These are phyloP conservation scores for Emydura subglobosa DNA, from an alignment of 2,113 vertebrate species.

Conservation along the genomic window DNA sequence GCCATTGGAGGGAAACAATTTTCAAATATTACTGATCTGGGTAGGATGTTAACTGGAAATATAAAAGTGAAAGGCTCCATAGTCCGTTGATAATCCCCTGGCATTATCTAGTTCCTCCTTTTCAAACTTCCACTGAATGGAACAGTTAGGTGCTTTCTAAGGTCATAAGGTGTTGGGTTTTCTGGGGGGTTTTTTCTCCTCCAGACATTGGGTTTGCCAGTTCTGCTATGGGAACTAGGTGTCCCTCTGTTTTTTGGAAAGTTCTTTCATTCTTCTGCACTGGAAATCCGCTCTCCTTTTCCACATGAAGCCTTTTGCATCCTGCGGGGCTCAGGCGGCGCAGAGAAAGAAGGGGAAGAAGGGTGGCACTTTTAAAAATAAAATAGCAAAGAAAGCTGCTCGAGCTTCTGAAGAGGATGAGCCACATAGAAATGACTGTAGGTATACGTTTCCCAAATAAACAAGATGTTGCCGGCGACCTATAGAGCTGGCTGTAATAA, in stretches of 20 bases:
- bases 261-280: slow-evolving; percentile 69
- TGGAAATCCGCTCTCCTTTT: slow-evolving; percentile 64
- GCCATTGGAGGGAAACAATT: background rate
- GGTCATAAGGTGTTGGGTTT: slow-evolving; percentile 43
- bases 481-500: background rate
- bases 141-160: slow-evolving; percentile 58
- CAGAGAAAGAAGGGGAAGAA: background rate
- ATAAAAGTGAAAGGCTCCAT: background rate
- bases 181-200: slow-evolving; percentile 49
- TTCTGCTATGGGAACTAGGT: slow-evolving; percentile 68
- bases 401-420: background rate
- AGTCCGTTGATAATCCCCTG: slow-evolving; percentile 14
- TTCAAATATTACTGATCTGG: background rate
- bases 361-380: background rate
- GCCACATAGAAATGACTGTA: background rate
- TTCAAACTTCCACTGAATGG: slow-evolving; percentile 45
- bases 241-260: slow-evolving; percentile 70
- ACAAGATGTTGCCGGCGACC: background rate
- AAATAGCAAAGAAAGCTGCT: background rate
- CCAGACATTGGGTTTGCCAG: slow-evolving; percentile 72
- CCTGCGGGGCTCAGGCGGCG: slow-evolving; percentile 46
- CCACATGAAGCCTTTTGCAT: slow-evolving; percentile 35
- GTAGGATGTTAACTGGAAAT: slow-evolving; percentile 13
- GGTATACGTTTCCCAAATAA: background rate
- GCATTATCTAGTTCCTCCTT: slow-evolving; percentile 36